Evolutionary conservation across 2,888 invertebrate species (phyloP), one percentile per base, ranked within the genome.

Genomic region (Mayetiola destructor): DNA sequence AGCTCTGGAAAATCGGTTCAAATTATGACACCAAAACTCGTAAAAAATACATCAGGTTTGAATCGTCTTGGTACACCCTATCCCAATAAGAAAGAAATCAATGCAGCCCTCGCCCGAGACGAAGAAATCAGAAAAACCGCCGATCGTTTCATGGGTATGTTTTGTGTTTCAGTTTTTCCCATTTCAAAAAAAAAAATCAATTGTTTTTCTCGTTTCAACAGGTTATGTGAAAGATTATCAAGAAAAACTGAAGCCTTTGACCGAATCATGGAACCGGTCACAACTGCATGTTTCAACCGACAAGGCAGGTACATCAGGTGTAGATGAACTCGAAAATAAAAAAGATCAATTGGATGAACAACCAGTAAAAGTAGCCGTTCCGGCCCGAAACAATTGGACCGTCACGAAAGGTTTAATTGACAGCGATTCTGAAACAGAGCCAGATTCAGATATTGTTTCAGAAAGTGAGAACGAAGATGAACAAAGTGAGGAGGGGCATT

Each of bases 321-420:
- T 14, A 16, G n/a, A 3, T 23, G 23, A n/a, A n/a, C n/a, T n/a
- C n/a, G n/a, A n/a, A n/a, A n/a, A 48, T 23, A 3, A 9, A 2
- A 48, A 16, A 8, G 5, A 27, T 27, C 5, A 48, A 27, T 6
- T n/a, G 8, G 48, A 48, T 2, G 48, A 48, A 3, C 3, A 12
- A 48, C 48, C 48, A 27, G n/a, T 9, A n/a, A 48, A 48, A 9
- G 16, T 27, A 9, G 12, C 29, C 2, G 48, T 48, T 5, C 23
- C 23, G 6, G 48, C 27, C 23, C 48, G 48, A n/a, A 48, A 48
- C 48, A 48, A 48, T n/a, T 48, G 48, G 48, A 23, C 8, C 42
- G 14, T 10, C 9, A 9, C 23, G 14, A 48, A 27, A 2, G 48
- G 48, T 2, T 2, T 48, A 1, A 20, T 48, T 27, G 48, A 48